Evolutionary conservation across 2,797 vertebrate genomes (phyloP), one percentile per base, ranked within the genome.

Genomic region (Morelia viridis): DNA sequence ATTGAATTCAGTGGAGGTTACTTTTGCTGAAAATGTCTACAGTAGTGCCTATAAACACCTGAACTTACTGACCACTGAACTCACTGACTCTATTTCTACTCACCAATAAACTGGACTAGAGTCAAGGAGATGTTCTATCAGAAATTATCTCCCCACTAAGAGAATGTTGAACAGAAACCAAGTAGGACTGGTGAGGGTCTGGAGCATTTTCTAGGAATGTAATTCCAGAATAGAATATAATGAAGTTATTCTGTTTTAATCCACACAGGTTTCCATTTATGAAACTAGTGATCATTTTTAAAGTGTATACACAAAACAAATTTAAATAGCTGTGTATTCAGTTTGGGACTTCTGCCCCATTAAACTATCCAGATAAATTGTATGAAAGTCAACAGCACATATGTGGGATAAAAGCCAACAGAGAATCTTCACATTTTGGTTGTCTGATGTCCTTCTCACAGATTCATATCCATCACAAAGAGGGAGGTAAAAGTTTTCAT

Each of bases 301-400:
- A 64, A 64, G 26, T 64, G 26, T 28, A 28, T 64, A 64, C 28
- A 64, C 26, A 28, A 64, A 64, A 64, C 24, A 9, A 64, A 50
- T 50, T 50, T 50, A 50, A 53, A 64, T 10, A 28, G 26, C 62
- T 64, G 15, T 28, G 26, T 64, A 64, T 28, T 64, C 26, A 64
- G 10, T 64, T 64, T 64, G 62, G 62, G 26, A 64, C 26, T 64
- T 64, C 26, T 64, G 62, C 62, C 26, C 62, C 62, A 28, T 64
- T 28, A 64, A 92, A 50, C 22, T 60, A 56, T 64, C 58, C 83
- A 85, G 46, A 92, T 85, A 87, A 64, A 64, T 0, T 35, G 17
- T 83, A 1, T 56, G 85, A 71, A 92, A 87, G n/a, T 92, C 65
- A 93, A 91, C 65, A 76, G 89, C 26, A 91, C 94, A 94, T 0